Evolutionary conservation across 2,888 invertebrate species (phyloP).

Genomic region (Nomada ferruginata): DNA sequence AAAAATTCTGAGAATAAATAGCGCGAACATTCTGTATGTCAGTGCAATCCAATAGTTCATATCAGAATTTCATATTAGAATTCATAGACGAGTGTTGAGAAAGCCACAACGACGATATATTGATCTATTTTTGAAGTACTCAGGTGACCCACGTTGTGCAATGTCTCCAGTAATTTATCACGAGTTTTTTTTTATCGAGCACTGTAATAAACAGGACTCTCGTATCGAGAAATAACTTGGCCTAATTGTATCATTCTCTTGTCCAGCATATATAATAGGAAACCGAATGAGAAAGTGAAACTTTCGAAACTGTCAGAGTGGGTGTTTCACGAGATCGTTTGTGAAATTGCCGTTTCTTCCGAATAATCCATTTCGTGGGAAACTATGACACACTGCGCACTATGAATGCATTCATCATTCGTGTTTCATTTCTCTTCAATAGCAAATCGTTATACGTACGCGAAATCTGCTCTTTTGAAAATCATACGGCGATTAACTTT

Average conservation of each 20-base stretch:
- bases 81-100: background rate
- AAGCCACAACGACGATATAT: background rate
- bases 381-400: background rate
- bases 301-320: background rate
- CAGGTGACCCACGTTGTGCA: no score
- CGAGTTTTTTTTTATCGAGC: no score
- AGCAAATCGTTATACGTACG: background rate
- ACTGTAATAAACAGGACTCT: no score
- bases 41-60: background rate
- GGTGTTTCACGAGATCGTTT: slow-evolving; percentile 20
- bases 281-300: background rate
- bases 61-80: background rate
- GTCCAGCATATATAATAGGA: background rate
- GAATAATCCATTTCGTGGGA: slow-evolving; percentile 16
- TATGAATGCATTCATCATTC: slow-evolving; percentile 12
- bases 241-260: background rate
- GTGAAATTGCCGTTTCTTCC: slow-evolving; percentile 12
- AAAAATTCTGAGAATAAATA: no score
- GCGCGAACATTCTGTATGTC: no score
- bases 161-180: no score
- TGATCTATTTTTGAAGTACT: background rate
- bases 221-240: background rate
- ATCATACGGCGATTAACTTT: background rate
- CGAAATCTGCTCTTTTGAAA: background rate
- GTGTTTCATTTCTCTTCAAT: slow-evolving; percentile 16